Base-by-base conservation (phyloP, 1,140 invertebrate genomes). In the Formica exsecta region DNA sequence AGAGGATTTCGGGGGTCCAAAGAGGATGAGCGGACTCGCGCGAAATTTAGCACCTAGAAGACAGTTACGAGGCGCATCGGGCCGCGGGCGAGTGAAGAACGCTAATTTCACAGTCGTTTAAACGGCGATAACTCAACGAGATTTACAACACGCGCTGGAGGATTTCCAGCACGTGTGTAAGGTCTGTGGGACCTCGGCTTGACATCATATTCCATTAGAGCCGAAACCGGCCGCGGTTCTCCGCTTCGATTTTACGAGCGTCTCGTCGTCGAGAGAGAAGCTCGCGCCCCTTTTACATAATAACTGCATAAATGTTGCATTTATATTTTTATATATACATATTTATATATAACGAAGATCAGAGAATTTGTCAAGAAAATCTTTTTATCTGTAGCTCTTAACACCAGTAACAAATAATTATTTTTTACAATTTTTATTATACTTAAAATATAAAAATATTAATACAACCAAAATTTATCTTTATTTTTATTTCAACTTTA, bases 41-140 rank as follows among this genome's bases (percentile, higher is more conserved):
- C 85, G 84, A 92, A 94, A 93, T 95, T 95, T 95, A 95, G 93
- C 94, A 94, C 93, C 93, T 94, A 91, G 91, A 94, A 95, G 94
- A 95, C 94, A 95, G 94, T 95, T 95, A 95, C 92, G 93, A 93
- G 90, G 91, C 89, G 91, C 92, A 92, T 93, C 90, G 89, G 54
- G 83, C 75, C 36, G 87, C 62, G 44, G 88, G 80, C 91, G 90
- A 91, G n/a, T 8, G 79, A 74, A 29, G 94, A 94, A 94, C 94
- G 94, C 94, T 95, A 95, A 95, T 95, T 95, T 95, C 94, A 95
- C 94, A 95, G 94, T 94, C 95, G 92, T 95, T 95, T 94, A 95
- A 95, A 92, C 85, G 92, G 75, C 92, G 92, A 94, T 95, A 95
- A 94, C 91, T 95, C 94, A 94, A 87, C 79, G 86, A 93, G 94